Base-by-base conservation (phyloP, 2,888 invertebrate genomes). In the Macrosoma leucophasiata region DNA sequence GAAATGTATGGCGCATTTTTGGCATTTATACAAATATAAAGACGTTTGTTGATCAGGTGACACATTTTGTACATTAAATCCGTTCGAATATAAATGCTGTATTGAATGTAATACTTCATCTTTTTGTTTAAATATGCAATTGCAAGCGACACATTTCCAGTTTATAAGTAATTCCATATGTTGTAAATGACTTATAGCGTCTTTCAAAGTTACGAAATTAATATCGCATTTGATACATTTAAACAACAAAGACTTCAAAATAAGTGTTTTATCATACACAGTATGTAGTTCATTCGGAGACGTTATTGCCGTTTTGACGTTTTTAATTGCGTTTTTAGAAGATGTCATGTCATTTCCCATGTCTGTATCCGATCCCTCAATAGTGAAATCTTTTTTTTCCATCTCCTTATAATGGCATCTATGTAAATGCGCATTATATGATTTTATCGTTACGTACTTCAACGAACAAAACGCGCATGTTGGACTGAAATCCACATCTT, bases 211-310 rank as follows among this genome's bases (percentile, higher is more conserved):
- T 29, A 72, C 41, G 50, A 73, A 73, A 42, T 60, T 55, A 24
- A 69, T 49, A 38, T 65, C 60, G 52, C 73, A 73, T 45, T 58
- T 61, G 36, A 40, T 40, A 42, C 73, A 73, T 55, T 62, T 62
- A 41, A 58, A 73, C 15, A 72, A 24, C 27, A 56, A 48, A 11
- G 57, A 61, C 46, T 66, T 55, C 10, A 58, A 52, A 39, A 49
- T n/a, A n/a, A n/a, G n/a, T n/a, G n/a, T n/a, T n/a, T n/a, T n/a
- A n/a, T n/a, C n/a, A n/a, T n/a, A n/a, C n/a, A n/a, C n/a, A n/a
- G n/a, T n/a, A n/a, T n/a, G n/a, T n/a, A n/a, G n/a, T n/a, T n/a
- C n/a, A n/a, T n/a, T n/a, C n/a, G n/a, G n/a, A n/a, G n/a, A n/a
- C n/a, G n/a, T n/a, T n/a, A n/a, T n/a, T n/a, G n/a, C n/a, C n/a